phyloP scores from a whole-genome alignment of 2,797 vertebrate species.

The Morelia viridis region DNA sequence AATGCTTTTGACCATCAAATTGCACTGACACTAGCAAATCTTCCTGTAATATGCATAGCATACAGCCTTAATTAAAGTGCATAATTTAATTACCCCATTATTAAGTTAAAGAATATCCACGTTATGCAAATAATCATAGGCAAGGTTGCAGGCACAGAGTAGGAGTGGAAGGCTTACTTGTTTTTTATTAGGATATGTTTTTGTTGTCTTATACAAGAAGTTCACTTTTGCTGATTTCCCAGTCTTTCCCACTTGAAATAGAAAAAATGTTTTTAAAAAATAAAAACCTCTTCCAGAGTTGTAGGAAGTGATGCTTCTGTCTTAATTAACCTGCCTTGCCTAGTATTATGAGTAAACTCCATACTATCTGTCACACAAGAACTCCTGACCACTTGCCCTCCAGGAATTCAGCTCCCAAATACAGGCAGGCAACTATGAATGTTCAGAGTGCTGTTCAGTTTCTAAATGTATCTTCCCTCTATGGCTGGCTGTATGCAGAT shows the following conservation, averaged over 20 bases:
- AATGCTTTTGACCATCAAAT: neutral
- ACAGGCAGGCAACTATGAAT: constrained; percentile 20
- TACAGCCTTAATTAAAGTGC: neutral
- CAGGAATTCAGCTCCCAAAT: constrained; percentile 36
- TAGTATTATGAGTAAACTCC: constrained; percentile 49
- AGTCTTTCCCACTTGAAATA: neutral
- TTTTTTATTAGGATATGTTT: neutral
- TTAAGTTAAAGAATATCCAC: neutral
- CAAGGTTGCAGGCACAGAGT: neutral
- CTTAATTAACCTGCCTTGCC: constrained; percentile 44
- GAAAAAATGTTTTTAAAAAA: neutral
- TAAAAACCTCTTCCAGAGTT: neutral
- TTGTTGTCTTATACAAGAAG: neutral
- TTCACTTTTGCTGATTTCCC: neutral
- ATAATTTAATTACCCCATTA: neutral
- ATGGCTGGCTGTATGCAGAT: neutral
- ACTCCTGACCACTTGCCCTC: neutral
- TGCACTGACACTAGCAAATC: neutral
- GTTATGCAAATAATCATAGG: neutral
- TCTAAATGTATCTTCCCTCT: constrained; percentile 32
- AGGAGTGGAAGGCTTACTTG: neutral
- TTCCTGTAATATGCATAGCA: neutral
- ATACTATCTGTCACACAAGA: constrained; percentile 44
- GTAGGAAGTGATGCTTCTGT: constrained; percentile 10
- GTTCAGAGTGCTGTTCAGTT: constrained; percentile 18